Conservation (phyloP, 2,797 vertebrate species). For the Lagorchestes hirsutus region DNA sequence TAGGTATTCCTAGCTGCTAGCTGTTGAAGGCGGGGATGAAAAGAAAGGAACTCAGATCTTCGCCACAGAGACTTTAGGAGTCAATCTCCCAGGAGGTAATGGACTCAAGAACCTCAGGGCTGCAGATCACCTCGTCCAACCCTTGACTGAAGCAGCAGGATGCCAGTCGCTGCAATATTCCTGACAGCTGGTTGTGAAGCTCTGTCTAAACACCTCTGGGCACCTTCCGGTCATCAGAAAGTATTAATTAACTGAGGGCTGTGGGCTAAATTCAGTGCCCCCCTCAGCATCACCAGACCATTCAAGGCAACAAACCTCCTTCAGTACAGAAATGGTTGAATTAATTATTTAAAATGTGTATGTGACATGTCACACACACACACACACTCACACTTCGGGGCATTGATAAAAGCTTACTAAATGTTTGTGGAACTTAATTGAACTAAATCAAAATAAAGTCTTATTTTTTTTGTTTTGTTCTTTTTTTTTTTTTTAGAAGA, state of each 20-base stretch:
- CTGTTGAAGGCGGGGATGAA: background rate
- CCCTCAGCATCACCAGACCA: background rate
- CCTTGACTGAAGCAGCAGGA: background rate
- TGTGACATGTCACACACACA: background rate
- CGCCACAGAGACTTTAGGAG: background rate
- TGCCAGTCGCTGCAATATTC: background rate
- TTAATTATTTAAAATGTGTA: background rate
- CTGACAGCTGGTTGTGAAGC: background rate
- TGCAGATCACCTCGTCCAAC: background rate
- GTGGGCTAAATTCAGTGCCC: background rate
- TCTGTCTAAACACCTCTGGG: background rate
- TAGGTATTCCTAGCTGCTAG: background rate
- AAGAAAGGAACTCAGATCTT: background rate
- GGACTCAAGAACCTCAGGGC: background rate
- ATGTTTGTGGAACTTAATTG: background rate
- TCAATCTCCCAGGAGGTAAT: fast-evolving
- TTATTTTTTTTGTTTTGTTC: background rate
- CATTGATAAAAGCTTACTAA: background rate
- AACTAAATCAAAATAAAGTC: background rate
- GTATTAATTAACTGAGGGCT: background rate
- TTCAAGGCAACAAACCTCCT: background rate
- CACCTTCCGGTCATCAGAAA: background rate
- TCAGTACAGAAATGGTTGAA: background rate
- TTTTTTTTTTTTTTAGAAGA: background rate
- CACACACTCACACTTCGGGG: background rate